Evolutionary conservation across 2,888 invertebrate species (phyloP), one percentile per base, ranked within the genome.

Genomic region (Neuroscelio doddi): DNA sequence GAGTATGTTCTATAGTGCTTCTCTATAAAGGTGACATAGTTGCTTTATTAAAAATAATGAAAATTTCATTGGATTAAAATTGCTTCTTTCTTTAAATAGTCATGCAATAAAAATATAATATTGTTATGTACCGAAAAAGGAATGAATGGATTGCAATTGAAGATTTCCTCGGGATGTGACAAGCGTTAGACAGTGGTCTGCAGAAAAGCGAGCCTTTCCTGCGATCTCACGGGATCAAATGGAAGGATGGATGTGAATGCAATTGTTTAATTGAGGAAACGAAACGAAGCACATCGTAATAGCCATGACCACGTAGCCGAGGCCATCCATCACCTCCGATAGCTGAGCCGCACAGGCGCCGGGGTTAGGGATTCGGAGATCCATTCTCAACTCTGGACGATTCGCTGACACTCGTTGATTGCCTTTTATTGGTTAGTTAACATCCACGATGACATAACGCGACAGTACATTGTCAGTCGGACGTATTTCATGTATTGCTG

Each of bases 321-420:
- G 64, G 56, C 70, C 75, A 77, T 76, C 79, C 79, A 80, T 80
- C 80, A 79, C 75, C 71, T 67, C 45, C 64, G 57, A 61, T 55
- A 50, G 52, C 36, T 57, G 47, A 47, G 53, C 42, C 42, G 59
- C 55, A 50, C 52, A 47, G 52, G 49, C 47, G 63, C 53, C 14
- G 29, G 51, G 49, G 44, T 44, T 50, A 34, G 49, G 65, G 51
- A 42, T 62, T 58, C 55, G 66, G 44, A 51, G 58, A 70, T 68
- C 61, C 68, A 65, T 70, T 57, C 64, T 55, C 62, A 52, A 59
- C 59, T 64, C 36, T 39, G 45, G 66, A 81, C 85, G 86, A 86
- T 86, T 85, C 83, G 81, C n/a, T n/a, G n/a, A n/a, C n/a, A n/a
- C n/a, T n/a, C 85, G 85, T 84, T 86, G 86, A 86, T 87, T 86